Base-by-base conservation (phyloP, 2,797 vertebrate genomes). In the Pangasius djambal region DNA sequence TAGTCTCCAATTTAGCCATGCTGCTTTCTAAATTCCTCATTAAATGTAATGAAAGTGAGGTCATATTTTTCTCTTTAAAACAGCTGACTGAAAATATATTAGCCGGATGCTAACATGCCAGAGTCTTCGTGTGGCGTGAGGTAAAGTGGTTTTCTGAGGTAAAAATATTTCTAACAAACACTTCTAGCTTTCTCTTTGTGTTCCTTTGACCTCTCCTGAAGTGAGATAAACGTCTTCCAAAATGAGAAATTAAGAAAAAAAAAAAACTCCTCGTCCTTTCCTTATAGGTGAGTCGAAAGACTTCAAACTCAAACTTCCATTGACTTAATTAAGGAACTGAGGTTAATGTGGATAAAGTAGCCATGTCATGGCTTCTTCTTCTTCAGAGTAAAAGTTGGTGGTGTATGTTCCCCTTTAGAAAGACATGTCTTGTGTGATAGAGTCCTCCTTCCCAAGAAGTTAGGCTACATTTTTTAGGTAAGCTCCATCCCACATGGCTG, bases 401-500 rank as follows among this genome's bases (percentile, higher is more conserved):
- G 61, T 18, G 37, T 83, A 8, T 65, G 83, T 52, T 69, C 63
- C 69, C 28, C 81, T 69, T 52, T 13, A 34, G 61, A 12, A 31
- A 84, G 40, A 69, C 25, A 15, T 67, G 13, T 4, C 37, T 16
- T 50, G 44, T 34, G 40, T n/a, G 67, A n/a, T 52, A 5, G 25
- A 69, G 75, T 89, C 8, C 40, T 84, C 57, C 69, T 48, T 37
- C 70, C 65, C 31, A 72, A 87, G 13, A 63, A 82, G 70, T 69
- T 28, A 25, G 52, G 37, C 87, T 61, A 20, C 1, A 63, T 63
- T 69, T 88, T 57, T 57, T 52, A 86, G 70, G 59, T 67, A 83
- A 86, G 85, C 57, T 81, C 28, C 75, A 85, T 55, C 86, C 82
- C 83, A 81, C 83, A 88, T 88, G 86, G 50, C 86, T 90, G 86